These are phyloP conservation scores for Probosciger aterrimus DNA, from an alignment of 2,113 vertebrate species.

Conservation along the genomic window DNA sequence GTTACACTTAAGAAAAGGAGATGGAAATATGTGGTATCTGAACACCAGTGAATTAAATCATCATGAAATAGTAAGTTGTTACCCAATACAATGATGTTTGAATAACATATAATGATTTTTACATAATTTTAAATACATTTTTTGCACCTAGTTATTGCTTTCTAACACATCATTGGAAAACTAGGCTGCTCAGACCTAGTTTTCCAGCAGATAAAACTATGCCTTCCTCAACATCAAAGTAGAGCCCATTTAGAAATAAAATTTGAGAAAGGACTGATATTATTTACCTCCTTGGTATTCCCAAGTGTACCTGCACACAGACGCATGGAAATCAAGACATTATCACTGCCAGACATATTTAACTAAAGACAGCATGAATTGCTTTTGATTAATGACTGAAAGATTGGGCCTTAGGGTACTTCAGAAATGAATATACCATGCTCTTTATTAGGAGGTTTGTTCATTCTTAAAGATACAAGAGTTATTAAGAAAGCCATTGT, in stretches of 20 bases:
- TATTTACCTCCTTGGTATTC: neutral
- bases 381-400: neutral
- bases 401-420: neutral
- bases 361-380: neutral
- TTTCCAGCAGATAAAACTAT: neutral
- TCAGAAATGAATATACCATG: neutral
- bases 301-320: neutral
- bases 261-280: neutral
- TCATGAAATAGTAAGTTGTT: neutral
- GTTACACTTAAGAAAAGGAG: neutral
- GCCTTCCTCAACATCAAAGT: neutral
- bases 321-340: neutral
- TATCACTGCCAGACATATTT: neutral
- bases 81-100: neutral
- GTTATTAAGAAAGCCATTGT: neutral
- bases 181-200: neutral
- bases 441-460: neutral
- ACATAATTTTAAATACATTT: neutral
- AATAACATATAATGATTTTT: neutral
- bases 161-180: neutral
- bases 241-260: neutral
- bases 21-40: neutral
- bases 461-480: neutral
- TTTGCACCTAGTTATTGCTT: neutral
- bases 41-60: neutral